Conservation (phyloP, 2,888 invertebrate genomes). For the Formica aserva region DNA sequence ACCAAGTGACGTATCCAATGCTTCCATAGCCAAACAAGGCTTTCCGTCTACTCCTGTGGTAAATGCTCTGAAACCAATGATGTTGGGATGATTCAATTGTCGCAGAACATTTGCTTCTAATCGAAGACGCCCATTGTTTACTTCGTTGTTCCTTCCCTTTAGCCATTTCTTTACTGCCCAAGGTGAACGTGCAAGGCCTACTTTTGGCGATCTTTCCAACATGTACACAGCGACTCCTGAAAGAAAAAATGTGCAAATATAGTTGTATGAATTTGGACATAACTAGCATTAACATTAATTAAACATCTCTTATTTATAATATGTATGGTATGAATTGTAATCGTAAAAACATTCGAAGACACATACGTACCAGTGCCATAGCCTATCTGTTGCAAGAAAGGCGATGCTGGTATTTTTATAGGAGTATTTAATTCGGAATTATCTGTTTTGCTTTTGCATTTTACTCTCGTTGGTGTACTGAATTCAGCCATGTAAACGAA, state of each 20-base stretch:
- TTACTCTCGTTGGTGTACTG: slow-evolving; percentile 79
- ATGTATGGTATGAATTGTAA: background rate
- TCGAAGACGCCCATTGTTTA: slow-evolving; percentile 88
- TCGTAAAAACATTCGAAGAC: background rate
- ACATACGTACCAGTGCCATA: slow-evolving; percentile 90
- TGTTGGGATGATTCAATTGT: slow-evolving; percentile 92
- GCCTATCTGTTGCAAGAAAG: slow-evolving; percentile 90
- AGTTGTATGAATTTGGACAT: background rate
- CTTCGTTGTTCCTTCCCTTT: slow-evolving; percentile 82
- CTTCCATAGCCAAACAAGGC: slow-evolving; percentile 92
- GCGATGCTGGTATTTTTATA: slow-evolving; percentile 90
- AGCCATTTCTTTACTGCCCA: slow-evolving; percentile 94
- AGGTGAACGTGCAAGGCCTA: slow-evolving; percentile 91
- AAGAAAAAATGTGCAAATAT: background rate
- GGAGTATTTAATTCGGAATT: slow-evolving; percentile 80
- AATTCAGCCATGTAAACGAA: slow-evolving; percentile 78
- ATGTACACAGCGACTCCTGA: slow-evolving; percentile 92
- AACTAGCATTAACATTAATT: background rate
- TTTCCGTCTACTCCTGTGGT: slow-evolving; percentile 87
- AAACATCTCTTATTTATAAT: background rate
- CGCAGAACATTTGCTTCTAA: slow-evolving; percentile 91
- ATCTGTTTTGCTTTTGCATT: slow-evolving; percentile 69
- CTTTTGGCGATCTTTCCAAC: slow-evolving; percentile 90
- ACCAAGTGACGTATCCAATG: slow-evolving; percentile 90
- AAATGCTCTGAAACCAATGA: slow-evolving; percentile 91